Evolutionary conservation across 2,113 vertebrate genomes (phyloP), one percentile per base, ranked within the genome.

Genomic region (Ictalurus punctatus): DNA sequence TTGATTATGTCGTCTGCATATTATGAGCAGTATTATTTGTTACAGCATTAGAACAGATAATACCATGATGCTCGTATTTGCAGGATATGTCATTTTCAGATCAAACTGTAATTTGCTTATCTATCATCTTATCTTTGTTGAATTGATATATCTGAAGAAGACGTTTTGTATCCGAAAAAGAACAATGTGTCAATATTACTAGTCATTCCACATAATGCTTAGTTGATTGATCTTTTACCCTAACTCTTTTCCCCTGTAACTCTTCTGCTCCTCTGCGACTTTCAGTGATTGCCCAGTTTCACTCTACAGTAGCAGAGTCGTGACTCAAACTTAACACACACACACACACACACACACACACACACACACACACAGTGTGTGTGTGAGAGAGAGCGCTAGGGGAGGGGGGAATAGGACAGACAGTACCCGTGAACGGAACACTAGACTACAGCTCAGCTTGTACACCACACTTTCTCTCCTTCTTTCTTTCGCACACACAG

Each of bases 241-340:
- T 37, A 82, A 59, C 30, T 83, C 30, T 4, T 44, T 83, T 63
- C 23, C 12, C 34, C 23, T 83, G 34, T 14, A 61, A 5, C 61
- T 61, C 16, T 48, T 83, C 8, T 59, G 56, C 44, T 65, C 82
- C n/a, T 71, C 40, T 54, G n/a, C 61, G 54, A 74, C 56, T 56
- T 86, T 86, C 52, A 86, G 6, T 34, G 17, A 58, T 83, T 82
- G 27, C n/a, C 86, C 83, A 73, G 76, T 90, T 58, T 58, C 88
- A 86, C 80, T 90, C 79, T 78, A 84, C 71, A 48, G 44, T 48
- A 48, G 86, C 89, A 74, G 37, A 76, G 85, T 90, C 85, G 85
- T 91, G 89, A 91, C 87, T 91, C 88, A 86, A 61, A 85, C 61
- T 90, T 65, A 34, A 44, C 7, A 37, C 34, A 74, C 6, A 78